Percentiles rank a stretch among this genome's conserved stretches.
Evolutionary conservation across 2,113 vertebrate species (phyloP).

Genomic region (Sorex araneus): DNA sequence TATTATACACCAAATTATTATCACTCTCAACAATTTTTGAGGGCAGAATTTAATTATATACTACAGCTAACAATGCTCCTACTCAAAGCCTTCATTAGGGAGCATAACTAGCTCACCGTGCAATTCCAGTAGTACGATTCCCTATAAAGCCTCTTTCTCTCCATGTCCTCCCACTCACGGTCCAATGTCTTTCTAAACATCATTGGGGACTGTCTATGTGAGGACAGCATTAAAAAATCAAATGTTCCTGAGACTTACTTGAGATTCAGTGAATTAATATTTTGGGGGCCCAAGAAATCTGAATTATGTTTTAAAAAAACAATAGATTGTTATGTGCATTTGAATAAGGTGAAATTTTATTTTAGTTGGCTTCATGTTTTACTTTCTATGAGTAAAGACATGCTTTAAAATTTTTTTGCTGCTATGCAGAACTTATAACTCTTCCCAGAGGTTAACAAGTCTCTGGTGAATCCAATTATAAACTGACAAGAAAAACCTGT

Average conservation of each 20-base stretch:
- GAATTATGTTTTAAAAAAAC: background rate
- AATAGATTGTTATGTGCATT: background rate
- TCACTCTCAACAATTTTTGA: constrained; percentile 36
- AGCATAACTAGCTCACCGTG: constrained; percentile 12
- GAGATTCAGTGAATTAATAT: background rate
- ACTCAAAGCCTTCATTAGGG: background rate
- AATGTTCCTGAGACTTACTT: background rate
- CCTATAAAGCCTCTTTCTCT: background rate
- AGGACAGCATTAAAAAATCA: background rate
- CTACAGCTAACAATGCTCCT: background rate
- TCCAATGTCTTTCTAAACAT: background rate
- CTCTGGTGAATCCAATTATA: constrained; percentile 77
- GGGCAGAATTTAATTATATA: constrained; percentile 47
- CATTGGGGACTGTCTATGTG: accelerated
- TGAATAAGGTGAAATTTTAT: constrained; percentile 21
- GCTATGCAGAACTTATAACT: constrained; percentile 60
- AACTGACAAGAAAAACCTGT: constrained; percentile 33
- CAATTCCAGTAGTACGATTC: constrained; percentile 19
- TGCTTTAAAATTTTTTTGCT: constrained; percentile 60
- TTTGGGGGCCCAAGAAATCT: background rate
- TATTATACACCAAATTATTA: constrained; percentile 19
- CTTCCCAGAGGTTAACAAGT: constrained; percentile 68
- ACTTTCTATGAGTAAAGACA: constrained; percentile 30
- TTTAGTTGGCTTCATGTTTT: constrained; percentile 61
- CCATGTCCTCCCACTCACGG: background rate